These are phyloP conservation scores for Indri indri DNA, from an alignment of 2,113 vertebrate species.

Conservation along the genomic window DNA sequence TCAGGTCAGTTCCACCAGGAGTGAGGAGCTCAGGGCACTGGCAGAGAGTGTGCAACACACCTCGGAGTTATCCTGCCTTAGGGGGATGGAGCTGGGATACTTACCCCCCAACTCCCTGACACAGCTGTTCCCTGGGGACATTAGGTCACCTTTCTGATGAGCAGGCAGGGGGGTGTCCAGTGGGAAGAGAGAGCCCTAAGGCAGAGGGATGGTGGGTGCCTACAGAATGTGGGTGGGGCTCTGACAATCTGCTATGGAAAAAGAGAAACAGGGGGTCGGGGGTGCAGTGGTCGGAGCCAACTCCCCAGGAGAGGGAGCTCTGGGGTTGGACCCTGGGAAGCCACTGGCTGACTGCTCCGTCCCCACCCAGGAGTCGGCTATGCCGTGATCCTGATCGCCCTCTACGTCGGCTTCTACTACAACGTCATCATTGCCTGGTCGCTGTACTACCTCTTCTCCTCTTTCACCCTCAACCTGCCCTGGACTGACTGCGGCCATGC, in stretches of 20 bases:
- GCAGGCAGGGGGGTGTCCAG: not conserved
- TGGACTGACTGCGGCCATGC: slow-evolving; percentile 93
- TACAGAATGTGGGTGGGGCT: not conserved
- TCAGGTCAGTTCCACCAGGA: not conserved
- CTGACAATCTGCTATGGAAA: not conserved
- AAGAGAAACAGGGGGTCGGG: fast-evolving
- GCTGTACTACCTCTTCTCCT: slow-evolving; percentile 96
- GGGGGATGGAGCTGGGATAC: fast-evolving
- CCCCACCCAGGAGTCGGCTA: slow-evolving; percentile 93
- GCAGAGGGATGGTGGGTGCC: not conserved
- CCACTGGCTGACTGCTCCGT: slow-evolving; percentile 53
- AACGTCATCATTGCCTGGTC: slow-evolving; percentile 99
- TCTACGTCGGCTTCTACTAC: slow-evolving; percentile 99
- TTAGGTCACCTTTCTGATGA: not conserved
- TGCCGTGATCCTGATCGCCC: slow-evolving; percentile 96
- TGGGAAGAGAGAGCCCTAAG: not conserved
- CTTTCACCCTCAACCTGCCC: slow-evolving; percentile 92
- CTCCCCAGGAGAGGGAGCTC: not conserved
- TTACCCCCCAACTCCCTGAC: not conserved
- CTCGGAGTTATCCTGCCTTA: not conserved
- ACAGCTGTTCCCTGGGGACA: not conserved
- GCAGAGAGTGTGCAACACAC: not conserved
- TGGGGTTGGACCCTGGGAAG: not conserved
- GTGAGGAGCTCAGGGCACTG: not conserved
- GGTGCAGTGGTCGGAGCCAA: not conserved